These are phyloP conservation scores for Sorex fumeus DNA, from an alignment of 2,113 vertebrate genomes.

Conservation along the genomic window DNA sequence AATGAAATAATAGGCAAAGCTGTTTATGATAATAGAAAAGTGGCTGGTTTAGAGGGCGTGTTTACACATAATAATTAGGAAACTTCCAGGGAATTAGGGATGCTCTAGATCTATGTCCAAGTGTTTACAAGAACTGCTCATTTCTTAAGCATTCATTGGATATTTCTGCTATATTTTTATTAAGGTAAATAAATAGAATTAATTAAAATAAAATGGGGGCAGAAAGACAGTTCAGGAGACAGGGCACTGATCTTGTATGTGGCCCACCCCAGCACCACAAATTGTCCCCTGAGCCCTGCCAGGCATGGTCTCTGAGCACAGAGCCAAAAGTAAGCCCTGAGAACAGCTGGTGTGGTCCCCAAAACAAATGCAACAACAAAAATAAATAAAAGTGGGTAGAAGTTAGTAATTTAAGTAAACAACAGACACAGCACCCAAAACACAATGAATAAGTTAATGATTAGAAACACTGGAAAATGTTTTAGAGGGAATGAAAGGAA, in stretches of 20 bases:
- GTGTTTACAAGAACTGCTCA: not conserved
- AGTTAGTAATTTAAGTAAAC: conserved; percentile 23
- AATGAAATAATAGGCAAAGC: not conserved
- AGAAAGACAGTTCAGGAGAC: no score
- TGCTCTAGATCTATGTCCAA: not conserved
- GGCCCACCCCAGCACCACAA: no score
- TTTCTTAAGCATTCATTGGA: not conserved
- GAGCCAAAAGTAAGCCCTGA: no score
- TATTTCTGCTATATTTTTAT: not conserved
- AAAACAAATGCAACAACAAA: no score
- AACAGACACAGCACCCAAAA: conserved; percentile 7
- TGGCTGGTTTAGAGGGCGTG: not conserved
- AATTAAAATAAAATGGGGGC: not conserved
- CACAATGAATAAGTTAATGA: not conserved
- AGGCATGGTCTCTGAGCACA: no score
- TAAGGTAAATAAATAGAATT: not conserved
- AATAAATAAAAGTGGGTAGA: not conserved
- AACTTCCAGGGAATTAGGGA: not conserved
- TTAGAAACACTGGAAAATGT: conserved; percentile 14
- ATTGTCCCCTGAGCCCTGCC: no score
- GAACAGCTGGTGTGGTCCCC: no score
- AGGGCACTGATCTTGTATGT: no score
- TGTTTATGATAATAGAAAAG: not conserved
- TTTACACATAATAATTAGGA: not conserved
- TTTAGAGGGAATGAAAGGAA: not conserved